Percentiles rank a stretch among this genome's conserved stretches.
Conservation (phyloP, 2,888 invertebrate genomes). For the Campaea margaritaria region DNA sequence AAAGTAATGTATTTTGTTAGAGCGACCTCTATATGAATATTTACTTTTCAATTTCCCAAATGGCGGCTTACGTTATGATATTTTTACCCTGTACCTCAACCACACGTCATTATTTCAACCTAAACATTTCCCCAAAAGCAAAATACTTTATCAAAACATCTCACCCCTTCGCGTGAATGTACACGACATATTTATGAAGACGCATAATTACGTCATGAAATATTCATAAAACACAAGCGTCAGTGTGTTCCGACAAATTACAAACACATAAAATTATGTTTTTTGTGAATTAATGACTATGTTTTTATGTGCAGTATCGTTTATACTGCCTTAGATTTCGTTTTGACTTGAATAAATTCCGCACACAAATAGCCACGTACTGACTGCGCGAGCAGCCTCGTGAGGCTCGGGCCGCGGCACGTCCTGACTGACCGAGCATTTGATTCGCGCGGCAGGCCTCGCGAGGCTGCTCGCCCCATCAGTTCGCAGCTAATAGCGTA, state of each 20-base stretch:
- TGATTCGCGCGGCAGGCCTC: too few relatives aligned
- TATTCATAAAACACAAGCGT: slow-evolving; percentile 61
- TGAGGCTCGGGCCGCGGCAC: too few relatives aligned
- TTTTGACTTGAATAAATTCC: too few relatives aligned
- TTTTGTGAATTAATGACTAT: not conserved
- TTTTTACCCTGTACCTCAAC: not conserved
- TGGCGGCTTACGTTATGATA: slow-evolving; percentile 7
- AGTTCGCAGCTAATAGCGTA: too few relatives aligned
- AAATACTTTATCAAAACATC: slow-evolving; percentile 34
- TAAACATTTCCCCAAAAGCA: slow-evolving; percentile 28
- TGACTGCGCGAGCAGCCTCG: too few relatives aligned
- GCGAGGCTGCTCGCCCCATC: too few relatives aligned
- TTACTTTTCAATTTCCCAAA: slow-evolving; percentile 14
- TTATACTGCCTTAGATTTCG: not conserved
- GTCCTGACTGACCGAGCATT: too few relatives aligned
- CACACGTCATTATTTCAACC: slow-evolving; percentile 21
- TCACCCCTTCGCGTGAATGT: slow-evolving; percentile 36
- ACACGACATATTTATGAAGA: slow-evolving; percentile 47
- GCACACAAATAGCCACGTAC: too few relatives aligned
- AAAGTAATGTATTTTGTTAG: too few relatives aligned
- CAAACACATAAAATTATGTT: slow-evolving; percentile 12
- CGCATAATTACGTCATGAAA: slow-evolving; percentile 53
- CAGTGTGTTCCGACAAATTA: slow-evolving; percentile 28
- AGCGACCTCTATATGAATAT: not conserved
- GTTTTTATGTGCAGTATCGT: not conserved